Evolutionary conservation across 1,140 invertebrate species (phyloP).

Genomic region (Drosophila quadrilineata): DNA sequence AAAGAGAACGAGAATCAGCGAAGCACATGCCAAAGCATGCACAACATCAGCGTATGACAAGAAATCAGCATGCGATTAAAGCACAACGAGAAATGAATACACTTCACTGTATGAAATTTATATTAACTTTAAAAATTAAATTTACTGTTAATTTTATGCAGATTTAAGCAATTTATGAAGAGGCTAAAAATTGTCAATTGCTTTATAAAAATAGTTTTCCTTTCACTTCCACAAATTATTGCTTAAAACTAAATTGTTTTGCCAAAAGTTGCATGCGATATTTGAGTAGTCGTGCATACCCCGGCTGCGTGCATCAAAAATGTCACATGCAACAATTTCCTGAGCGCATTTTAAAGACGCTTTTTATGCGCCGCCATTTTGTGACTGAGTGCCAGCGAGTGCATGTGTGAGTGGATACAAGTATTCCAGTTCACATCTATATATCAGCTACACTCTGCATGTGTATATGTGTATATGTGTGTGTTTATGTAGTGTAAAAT

Average conservation of each 20-base stretch:
- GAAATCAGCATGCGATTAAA: background rate
- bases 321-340: constrained; percentile 76
- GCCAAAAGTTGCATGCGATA: too few relatives aligned
- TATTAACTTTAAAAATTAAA: too few relatives aligned
- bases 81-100: background rate
- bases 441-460: too few relatives aligned
- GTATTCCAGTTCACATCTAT: background rate
- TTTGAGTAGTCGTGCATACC: background rate
- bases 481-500: constrained; percentile 45
- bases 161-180: too few relatives aligned
- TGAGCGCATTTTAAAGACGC: constrained; percentile 66
- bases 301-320: constrained; percentile 16
- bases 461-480: constrained; percentile 3
- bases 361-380: constrained; percentile 70
- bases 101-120: background rate
- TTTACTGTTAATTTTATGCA: too few relatives aligned
- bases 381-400: constrained; percentile 52
- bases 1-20: background rate
- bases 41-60: constrained; percentile 30
- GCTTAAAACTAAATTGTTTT: too few relatives aligned
- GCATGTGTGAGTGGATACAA: constrained; percentile 1
- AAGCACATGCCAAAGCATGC: constrained; percentile 57
- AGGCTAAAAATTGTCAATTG: too few relatives aligned
- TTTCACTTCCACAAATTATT: too few relatives aligned
- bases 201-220: too few relatives aligned